phyloP scores from a whole-genome alignment of 2,113 vertebrate genomes.

The Caretta caretta region DNA sequence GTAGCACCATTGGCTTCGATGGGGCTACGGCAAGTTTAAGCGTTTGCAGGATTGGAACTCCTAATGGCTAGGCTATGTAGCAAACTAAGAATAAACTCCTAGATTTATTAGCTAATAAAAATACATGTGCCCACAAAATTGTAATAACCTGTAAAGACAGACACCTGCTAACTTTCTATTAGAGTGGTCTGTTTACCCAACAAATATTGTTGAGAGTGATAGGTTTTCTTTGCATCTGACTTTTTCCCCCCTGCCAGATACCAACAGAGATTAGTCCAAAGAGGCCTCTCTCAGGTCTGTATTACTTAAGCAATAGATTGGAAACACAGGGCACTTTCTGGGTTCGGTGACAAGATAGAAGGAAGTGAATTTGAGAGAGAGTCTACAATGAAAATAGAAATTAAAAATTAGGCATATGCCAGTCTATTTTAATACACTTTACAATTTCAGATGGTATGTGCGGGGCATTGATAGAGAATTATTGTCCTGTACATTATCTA shows the following conservation, averaged over 20 bases:
- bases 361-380: background rate
- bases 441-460: background rate
- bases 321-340: background rate
- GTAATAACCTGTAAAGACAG: background rate
- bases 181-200: background rate
- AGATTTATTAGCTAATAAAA: background rate
- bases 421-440: background rate
- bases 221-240: background rate
- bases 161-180: background rate
- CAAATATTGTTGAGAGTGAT: background rate
- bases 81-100: background rate
- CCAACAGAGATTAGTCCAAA: background rate
- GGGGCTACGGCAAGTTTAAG: background rate
- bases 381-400: background rate
- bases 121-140: background rate
- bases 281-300: background rate
- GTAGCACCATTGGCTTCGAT: background rate
- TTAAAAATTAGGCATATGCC: background rate
- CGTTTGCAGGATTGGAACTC: background rate
- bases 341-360: background rate
- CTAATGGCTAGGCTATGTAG: background rate
- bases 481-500: background rate
- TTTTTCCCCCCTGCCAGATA: background rate
- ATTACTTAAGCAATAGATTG: background rate
- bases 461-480: background rate